Evolutionary conservation across 2,888 invertebrate genomes (phyloP).

Genomic region (Elmis aenea): DNA sequence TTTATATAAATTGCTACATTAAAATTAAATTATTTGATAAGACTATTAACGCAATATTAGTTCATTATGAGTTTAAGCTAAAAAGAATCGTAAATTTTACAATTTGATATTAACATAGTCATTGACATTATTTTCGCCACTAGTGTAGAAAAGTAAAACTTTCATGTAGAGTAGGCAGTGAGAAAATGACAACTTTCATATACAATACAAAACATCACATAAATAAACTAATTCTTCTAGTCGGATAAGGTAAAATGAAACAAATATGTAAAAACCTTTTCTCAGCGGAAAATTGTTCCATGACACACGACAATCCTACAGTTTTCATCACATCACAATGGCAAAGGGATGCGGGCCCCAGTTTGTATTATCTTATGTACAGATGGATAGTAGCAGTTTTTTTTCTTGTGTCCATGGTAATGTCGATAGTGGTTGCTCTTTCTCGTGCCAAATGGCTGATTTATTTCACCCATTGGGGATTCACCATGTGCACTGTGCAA

Average conservation of each 20-base stretch:
- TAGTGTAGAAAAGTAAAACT: no score
- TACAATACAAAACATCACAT: no score
- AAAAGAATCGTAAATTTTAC: no score
- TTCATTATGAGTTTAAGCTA: no score
- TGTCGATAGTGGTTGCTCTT: conserved; percentile 39
- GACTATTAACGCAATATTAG: no score
- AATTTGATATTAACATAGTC: no score
- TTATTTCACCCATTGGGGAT: conserved; percentile 72
- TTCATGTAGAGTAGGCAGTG: no score
- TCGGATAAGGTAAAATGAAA: conserved; percentile 27
- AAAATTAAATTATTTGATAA: no score
- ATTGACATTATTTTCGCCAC: no score
- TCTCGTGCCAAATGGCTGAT: conserved; percentile 61
- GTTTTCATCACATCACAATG: conserved; percentile 45
- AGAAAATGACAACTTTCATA: no score
- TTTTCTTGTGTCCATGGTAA: conserved; percentile 40
- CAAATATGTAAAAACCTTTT: conserved; percentile 36
- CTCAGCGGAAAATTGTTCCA: conserved; percentile 29
- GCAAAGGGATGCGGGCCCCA: conserved; percentile 52
- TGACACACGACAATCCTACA: conserved; percentile 33
- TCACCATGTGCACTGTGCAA: conserved; percentile 55
- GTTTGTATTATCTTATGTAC: conserved; percentile 46
- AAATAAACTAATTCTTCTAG: no score
- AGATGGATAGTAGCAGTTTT: conserved; percentile 55
- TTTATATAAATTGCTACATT: no score